Percentiles rank a stretch among this genome's conserved stretches.
Conservation (phyloP, 2,797 vertebrate genomes). For the Carapus acus region DNA sequence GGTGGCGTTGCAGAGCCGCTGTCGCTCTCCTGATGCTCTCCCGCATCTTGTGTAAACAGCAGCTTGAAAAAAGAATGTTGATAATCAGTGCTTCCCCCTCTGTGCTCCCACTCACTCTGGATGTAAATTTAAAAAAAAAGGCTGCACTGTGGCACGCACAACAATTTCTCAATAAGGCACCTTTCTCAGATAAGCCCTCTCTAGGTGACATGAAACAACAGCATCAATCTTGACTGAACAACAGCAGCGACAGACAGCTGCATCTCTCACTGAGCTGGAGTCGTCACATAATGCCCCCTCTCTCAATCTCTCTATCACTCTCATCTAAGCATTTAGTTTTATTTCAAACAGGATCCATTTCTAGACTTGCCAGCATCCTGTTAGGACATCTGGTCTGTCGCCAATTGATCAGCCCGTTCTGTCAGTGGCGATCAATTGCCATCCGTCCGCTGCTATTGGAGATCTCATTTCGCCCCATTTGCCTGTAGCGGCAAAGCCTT, state of each 20-base stretch:
- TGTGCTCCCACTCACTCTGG: neutral
- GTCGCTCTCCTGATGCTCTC: slow-evolving; percentile 22
- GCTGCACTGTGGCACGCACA: slow-evolving; percentile 7
- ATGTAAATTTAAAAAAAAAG: neutral
- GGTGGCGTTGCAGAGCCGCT: slow-evolving; percentile 31
- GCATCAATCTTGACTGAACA: slow-evolving; percentile 45
- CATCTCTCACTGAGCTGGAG: slow-evolving; percentile 40
- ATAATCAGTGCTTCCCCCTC: slow-evolving; percentile 28
- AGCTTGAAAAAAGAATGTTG: slow-evolving; percentile 25
- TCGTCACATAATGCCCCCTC: slow-evolving; percentile 36
- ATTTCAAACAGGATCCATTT: slow-evolving; percentile 27
- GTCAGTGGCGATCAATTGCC: slow-evolving; percentile 50
- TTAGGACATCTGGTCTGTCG: slow-evolving; percentile 20
- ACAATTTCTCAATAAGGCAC: slow-evolving; percentile 39
- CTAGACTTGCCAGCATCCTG: slow-evolving; percentile 15
- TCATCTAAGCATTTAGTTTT: neutral
- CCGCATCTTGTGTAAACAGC: slow-evolving; percentile 24
- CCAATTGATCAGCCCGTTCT: slow-evolving; percentile 39
- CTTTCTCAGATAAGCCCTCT: slow-evolving; percentile 49
- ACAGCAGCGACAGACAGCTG: slow-evolving; percentile 29
- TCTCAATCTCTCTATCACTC: too few species aligned
- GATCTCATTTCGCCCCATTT: slow-evolving; percentile 50
- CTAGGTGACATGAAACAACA: slow-evolving; percentile 47
- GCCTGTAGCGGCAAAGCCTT: slow-evolving; percentile 15
- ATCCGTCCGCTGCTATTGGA: slow-evolving; percentile 34